These are phyloP conservation scores for Alaudala cheleensis DNA, from an alignment of 2,113 vertebrate genomes.

Conservation along the genomic window DNA sequence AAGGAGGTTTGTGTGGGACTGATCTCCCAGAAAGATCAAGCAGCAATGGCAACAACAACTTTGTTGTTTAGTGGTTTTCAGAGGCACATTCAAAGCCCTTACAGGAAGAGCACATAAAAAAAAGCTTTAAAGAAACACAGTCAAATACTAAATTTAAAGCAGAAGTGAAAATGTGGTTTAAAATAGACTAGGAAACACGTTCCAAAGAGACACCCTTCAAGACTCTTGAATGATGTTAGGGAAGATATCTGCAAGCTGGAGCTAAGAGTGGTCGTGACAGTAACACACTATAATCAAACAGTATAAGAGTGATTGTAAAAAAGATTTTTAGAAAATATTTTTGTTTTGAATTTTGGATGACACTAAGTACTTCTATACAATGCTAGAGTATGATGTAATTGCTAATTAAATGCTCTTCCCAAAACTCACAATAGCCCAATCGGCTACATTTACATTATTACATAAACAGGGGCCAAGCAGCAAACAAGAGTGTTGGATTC, in stretches of 20 bases:
- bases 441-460: not conserved
- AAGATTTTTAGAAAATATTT: not conserved
- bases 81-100: conserved; percentile 47
- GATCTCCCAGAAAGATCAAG: conserved; percentile 68
- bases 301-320: not conserved
- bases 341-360: not conserved
- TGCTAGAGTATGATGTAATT: not conserved
- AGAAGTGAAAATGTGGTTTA: conserved; percentile 20
- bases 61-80: conserved; percentile 60
- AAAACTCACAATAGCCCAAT: not conserved
- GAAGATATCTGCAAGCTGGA: not conserved
- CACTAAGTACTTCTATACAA: not conserved
- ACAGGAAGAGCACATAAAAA: conserved; percentile 16
- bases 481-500: not conserved
- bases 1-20: conserved; percentile 61
- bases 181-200: not conserved
- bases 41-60: conserved; percentile 54
- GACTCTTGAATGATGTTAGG: not conserved
- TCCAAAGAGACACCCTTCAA: not conserved
- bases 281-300: not conserved
- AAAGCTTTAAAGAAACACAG: conserved; percentile 35
- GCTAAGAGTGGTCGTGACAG: not conserved
- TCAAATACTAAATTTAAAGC: conserved; percentile 34
- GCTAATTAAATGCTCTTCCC: not conserved
- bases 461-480: not conserved